These are phyloP conservation scores for Drosophila quinaria DNA, from an alignment of 2,888 invertebrate genomes.

Conservation along the genomic window DNA sequence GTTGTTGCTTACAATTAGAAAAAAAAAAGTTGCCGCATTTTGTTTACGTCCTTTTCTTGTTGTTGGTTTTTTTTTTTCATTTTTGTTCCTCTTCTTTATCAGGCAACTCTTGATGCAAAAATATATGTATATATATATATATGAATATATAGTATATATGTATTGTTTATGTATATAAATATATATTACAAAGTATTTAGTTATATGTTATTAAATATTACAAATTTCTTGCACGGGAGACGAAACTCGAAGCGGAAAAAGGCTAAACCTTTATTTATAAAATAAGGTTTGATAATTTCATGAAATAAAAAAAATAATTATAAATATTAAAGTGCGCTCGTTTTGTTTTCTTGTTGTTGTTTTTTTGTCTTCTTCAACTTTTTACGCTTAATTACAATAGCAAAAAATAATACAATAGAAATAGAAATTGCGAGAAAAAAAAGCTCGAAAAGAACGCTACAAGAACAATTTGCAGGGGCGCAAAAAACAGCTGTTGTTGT, in stretches of 20 bases:
- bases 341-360: neutral
- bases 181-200: conserved; percentile 67
- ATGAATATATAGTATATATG: conserved; percentile 42
- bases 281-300: conserved; percentile 80
- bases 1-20: conserved; percentile 60
- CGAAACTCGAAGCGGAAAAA: conserved; percentile 39
- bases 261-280: conserved; percentile 83
- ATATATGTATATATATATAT: conserved; percentile 56
- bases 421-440: conserved; percentile 42
- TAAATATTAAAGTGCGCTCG: conserved; percentile 17
- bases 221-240: conserved; percentile 30
- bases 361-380: conserved; percentile 3
- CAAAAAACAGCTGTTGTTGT: conserved; percentile 19
- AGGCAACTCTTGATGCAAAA: conserved; percentile 72
- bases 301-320: conserved; percentile 53
- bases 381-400: conserved; percentile 62
- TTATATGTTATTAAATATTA: conserved; percentile 53
- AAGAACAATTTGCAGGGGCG: conserved; percentile 41
- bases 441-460: conserved; percentile 50
- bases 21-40: conserved; percentile 53
- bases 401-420: conserved; percentile 55
- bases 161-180: conserved; percentile 35
- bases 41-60: conserved; percentile 12
- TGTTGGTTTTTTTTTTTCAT: conserved; percentile 9
- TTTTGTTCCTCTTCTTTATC: conserved; percentile 50